Percentiles rank a stretch among this genome's conserved stretches.
phyloP scores from a whole-genome alignment of 2,797 vertebrate species.

The Sardinella longiceps region DNA sequence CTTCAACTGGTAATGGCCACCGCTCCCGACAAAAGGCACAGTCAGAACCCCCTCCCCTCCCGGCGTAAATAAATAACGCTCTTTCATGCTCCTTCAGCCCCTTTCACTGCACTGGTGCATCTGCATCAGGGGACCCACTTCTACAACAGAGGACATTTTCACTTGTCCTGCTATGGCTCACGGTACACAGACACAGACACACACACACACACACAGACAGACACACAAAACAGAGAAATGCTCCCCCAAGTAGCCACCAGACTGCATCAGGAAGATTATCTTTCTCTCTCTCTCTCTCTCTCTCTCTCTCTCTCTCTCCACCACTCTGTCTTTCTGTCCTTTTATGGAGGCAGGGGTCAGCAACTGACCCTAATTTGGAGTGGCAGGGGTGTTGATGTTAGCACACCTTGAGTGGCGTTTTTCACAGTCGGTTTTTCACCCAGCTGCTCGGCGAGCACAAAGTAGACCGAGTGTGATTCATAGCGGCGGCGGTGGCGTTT shows the following conservation, averaged over 20 bases:
- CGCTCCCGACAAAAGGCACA: slow-evolving; percentile 67
- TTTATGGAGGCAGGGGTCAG: background rate
- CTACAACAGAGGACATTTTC: slow-evolving; percentile 15
- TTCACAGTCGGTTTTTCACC: background rate
- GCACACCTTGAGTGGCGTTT: slow-evolving; percentile 12
- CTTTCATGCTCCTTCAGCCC: slow-evolving; percentile 61
- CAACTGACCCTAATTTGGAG: background rate
- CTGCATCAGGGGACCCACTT: slow-evolving; percentile 44
- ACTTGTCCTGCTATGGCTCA: slow-evolving; percentile 12
- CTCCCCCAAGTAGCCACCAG: background rate
- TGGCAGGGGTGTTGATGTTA: background rate
- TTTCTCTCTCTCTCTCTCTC: background rate
- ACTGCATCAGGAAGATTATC: background rate
- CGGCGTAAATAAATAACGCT: slow-evolving; percentile 67
- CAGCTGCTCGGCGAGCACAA: background rate
- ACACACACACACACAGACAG: slow-evolving; percentile 22
- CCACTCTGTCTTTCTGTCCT: no score
- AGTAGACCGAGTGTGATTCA: background rate
- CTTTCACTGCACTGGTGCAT: slow-evolving; percentile 54
- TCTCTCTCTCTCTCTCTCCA: background rate
- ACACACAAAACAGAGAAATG: background rate
- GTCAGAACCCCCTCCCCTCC: slow-evolving; percentile 55
- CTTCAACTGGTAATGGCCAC: slow-evolving; percentile 67
- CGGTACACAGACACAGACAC: background rate
- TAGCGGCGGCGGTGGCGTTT: background rate